phyloP scores from a whole-genome alignment of 2,797 vertebrate genomes.

The Chelonia mydas region DNA sequence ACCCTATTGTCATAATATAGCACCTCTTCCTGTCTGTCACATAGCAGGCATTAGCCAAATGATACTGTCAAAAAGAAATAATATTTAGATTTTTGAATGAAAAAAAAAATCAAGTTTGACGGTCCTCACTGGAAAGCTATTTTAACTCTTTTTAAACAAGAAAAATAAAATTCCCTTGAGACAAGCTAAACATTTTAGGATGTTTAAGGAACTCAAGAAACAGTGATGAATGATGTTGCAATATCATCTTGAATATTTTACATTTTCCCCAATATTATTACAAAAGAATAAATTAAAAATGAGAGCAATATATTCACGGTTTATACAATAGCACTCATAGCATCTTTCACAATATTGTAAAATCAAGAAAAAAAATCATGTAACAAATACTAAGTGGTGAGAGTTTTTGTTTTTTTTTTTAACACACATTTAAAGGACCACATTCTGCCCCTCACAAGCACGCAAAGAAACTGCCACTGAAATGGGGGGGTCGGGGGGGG shows the following conservation, averaged over 20 bases:
- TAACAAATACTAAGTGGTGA: background rate
- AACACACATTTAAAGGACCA: background rate
- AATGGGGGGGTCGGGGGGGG: background rate
- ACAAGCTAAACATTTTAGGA: background rate
- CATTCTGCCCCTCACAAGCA: background rate
- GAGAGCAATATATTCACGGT: background rate
- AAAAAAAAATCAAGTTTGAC: background rate
- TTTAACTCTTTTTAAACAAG: conserved; percentile 6
- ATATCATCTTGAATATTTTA: background rate
- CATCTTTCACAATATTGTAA: background rate
- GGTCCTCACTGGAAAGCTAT: background rate
- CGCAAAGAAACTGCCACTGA: background rate
- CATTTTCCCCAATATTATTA: background rate
- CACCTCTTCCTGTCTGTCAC: background rate
- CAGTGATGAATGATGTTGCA: background rate
- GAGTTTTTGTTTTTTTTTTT: too few species aligned
- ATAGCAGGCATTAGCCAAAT: background rate
- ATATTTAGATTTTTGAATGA: background rate
- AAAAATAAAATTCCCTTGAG: background rate
- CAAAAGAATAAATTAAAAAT: conserved; percentile 1
- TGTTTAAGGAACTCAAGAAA: background rate
- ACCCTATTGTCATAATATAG: background rate
- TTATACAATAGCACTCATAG: background rate
- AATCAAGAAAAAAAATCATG: background rate
- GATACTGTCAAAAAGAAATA: background rate